Percentiles rank a stretch among this genome's conserved stretches.
Evolutionary conservation across 2,888 invertebrate genomes (phyloP).

Genomic region (Thymelicus sylvestris): DNA sequence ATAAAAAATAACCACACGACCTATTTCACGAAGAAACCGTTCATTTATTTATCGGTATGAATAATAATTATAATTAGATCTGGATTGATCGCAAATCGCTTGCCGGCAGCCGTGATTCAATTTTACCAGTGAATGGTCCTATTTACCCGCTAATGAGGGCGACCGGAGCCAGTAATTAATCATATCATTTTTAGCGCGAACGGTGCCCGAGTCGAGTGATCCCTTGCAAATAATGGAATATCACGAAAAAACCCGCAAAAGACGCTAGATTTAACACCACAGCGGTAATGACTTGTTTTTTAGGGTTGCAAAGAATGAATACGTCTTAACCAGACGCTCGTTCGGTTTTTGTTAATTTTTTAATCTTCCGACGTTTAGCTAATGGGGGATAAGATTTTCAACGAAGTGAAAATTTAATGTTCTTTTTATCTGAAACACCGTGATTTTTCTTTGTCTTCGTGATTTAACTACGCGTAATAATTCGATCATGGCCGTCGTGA

Average conservation of each 20-base stretch:
- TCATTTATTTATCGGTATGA: constrained; percentile 59
- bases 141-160: constrained; percentile 82
- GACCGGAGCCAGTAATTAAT: constrained; percentile 79
- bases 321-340: constrained; percentile 78
- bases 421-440: constrained; percentile 8
- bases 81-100: constrained; percentile 62
- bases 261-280: constrained; percentile 78
- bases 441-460: constrained; percentile 18
- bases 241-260: constrained; percentile 73
- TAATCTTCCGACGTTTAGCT: constrained; percentile 61
- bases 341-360: constrained; percentile 75
- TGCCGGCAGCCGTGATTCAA: constrained; percentile 73
- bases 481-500: not conserved
- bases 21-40: constrained; percentile 42
- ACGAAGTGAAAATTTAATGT: constrained; percentile 32
- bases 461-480: constrained; percentile 14
- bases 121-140: constrained; percentile 80
- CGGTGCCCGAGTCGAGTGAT: constrained; percentile 70
- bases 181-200: constrained; percentile 81
- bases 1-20: constrained; percentile 11
- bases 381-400: constrained; percentile 63
- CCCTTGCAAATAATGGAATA: constrained; percentile 77
- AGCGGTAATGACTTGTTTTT: constrained; percentile 84
- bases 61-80: constrained; percentile 79
- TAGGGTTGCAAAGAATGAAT: constrained; percentile 82